Evolutionary conservation across 2,797 vertebrate genomes (phyloP).

Genomic region (Pygocentrus nattereri): DNA sequence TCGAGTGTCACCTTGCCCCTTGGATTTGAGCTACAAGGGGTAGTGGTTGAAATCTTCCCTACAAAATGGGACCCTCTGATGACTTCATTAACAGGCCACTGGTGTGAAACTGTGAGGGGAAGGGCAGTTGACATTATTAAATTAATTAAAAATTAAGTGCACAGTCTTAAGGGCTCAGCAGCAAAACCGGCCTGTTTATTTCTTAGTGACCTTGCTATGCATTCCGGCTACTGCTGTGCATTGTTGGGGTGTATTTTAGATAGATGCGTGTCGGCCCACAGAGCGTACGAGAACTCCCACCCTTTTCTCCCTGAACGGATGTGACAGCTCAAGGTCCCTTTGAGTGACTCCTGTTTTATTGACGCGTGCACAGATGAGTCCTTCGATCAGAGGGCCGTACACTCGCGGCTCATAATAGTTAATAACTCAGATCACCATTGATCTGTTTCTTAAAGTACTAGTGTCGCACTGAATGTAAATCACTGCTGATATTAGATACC

Average conservation of each 20-base stretch:
- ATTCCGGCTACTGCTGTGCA: background rate
- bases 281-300: conserved; percentile 5
- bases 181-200: too few relatives aligned
- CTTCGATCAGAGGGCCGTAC: background rate
- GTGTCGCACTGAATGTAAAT: conserved; percentile 29
- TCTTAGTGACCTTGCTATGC: background rate
- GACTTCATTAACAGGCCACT: too few relatives aligned
- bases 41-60: too few relatives aligned
- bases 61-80: too few relatives aligned
- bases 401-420: conserved; percentile 9
- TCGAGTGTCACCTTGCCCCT: too few relatives aligned
- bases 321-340: conserved; percentile 18
- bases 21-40: too few relatives aligned
- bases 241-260: background rate
- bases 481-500: background rate
- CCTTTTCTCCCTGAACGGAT: background rate
- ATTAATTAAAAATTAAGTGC: too few relatives aligned
- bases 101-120: too few relatives aligned
- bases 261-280: background rate
- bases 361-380: background rate
- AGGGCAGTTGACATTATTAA: too few relatives aligned
- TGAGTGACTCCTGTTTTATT: conserved; percentile 22
- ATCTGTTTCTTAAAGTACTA: conserved; percentile 11
- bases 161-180: too few relatives aligned
- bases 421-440: conserved; percentile 27